Conservation (phyloP, 2,797 vertebrate species). For the Macrochelys suwanniensis region DNA sequence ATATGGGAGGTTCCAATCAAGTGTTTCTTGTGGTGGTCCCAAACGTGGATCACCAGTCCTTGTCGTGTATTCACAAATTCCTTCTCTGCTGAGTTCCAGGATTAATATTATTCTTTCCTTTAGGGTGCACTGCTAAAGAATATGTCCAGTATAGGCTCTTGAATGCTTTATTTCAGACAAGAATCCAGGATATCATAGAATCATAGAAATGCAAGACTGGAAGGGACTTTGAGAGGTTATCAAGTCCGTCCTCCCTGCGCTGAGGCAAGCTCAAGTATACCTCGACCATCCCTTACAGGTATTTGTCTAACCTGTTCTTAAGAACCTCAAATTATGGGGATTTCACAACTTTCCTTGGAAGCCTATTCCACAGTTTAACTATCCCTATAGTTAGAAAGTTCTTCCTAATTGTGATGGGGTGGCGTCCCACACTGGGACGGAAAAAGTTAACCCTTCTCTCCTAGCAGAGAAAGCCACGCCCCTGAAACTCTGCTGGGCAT, state of each 20-base stretch:
- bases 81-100: background rate
- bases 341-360: background rate
- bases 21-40: background rate
- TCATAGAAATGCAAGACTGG: too few relatives aligned
- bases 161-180: slow-evolving; percentile 23
- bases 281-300: too few relatives aligned
- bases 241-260: background rate
- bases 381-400: background rate
- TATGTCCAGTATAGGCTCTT: background rate
- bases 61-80: background rate
- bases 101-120: background rate
- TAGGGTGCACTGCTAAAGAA: background rate
- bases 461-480: too few relatives aligned
- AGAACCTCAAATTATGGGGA: background rate
- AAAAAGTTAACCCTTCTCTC: too few relatives aligned
- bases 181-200: background rate
- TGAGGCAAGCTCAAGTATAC: too few relatives aligned
- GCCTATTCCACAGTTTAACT: background rate
- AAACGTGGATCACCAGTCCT: background rate
- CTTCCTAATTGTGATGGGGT: background rate
- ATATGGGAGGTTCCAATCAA: background rate
- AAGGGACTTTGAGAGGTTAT: background rate
- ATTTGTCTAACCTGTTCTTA: too few relatives aligned
- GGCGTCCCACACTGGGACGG: too few relatives aligned
- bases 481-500: too few relatives aligned